phyloP scores from a whole-genome alignment of 2,113 vertebrate genomes.

The Passer domesticus region DNA sequence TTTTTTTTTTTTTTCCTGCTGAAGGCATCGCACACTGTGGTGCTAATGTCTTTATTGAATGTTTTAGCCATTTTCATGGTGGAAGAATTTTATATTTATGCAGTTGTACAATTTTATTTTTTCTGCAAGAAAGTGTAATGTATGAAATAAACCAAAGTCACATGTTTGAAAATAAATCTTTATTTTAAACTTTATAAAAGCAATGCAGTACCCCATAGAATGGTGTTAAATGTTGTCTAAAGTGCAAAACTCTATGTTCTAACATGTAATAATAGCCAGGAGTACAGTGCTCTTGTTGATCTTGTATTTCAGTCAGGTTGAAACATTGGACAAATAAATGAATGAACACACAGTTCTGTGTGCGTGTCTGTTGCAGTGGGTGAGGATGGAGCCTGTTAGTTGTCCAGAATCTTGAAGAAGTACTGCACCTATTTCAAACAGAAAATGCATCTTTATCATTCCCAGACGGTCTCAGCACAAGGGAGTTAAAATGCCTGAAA shows the following conservation, averaged over 20 bases:
- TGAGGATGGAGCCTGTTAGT: not conserved
- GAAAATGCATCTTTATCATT: not conserved
- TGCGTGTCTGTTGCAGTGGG: not conserved
- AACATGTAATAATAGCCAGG: conserved; percentile 89
- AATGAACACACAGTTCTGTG: conserved; percentile 70
- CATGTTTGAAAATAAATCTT: conserved; percentile 92
- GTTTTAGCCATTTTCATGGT: conserved; percentile 99
- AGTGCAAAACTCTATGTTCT: conserved; percentile 91
- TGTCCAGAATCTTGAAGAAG: conserved; percentile 94
- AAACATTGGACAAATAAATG: conserved; percentile 91
- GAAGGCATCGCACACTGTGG: conserved; percentile 89
- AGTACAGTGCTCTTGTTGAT: conserved; percentile 88
- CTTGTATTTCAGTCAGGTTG: conserved; percentile 94
- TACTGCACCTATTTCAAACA: conserved; percentile 86
- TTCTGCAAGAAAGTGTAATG: conserved; percentile 94
- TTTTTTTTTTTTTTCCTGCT: conserved; percentile 77
- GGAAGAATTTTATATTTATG: conserved; percentile 99
- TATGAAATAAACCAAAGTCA: conserved; percentile 99
- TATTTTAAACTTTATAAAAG: conserved; percentile 91
- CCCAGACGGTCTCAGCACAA: accelerated
- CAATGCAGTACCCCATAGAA: conserved; percentile 92
- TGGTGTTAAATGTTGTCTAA: conserved; percentile 90
- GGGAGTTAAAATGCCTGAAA: not conserved
- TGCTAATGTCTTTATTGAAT: conserved; percentile 96
- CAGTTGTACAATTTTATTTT: conserved; percentile 99